These are phyloP conservation scores for Corvus hawaiiensis DNA, from an alignment of 2,113 vertebrate species.

Conservation along the genomic window DNA sequence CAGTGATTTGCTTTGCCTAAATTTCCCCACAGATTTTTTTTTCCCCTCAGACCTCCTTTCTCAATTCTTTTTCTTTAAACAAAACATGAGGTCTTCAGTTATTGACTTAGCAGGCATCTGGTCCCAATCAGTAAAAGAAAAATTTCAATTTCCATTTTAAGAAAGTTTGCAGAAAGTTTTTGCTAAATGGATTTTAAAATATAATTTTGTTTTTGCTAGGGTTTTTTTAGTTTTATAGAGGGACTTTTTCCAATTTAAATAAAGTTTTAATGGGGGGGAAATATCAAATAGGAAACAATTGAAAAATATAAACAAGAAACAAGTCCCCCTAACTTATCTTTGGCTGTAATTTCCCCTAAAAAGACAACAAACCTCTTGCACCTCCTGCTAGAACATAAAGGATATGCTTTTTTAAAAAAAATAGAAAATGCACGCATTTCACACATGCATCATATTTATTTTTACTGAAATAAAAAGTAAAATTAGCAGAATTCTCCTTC, in stretches of 20 bases:
- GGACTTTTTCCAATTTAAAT: neutral
- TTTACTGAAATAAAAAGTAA: neutral
- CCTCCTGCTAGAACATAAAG: neutral
- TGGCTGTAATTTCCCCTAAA: neutral
- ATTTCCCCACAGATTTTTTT: neutral
- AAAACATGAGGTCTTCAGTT: neutral
- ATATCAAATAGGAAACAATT: neutral
- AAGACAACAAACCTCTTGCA: neutral
- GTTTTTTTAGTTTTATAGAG: neutral
- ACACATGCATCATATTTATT: neutral
- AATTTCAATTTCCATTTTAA: neutral
- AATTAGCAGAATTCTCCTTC: neutral
- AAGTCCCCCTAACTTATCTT: neutral
- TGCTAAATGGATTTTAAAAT: neutral
- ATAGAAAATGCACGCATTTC: neutral
- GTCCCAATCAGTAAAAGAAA: neutral
- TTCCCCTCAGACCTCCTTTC: neutral
- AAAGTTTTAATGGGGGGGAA: neutral
- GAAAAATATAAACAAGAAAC: neutral
- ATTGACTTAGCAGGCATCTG: neutral
- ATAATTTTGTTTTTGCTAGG: fast-evolving
- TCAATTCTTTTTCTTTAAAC: neutral
- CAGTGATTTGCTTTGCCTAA: neutral
- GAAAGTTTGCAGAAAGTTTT: neutral
- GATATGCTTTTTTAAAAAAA: neutral